Percentiles rank a stretch among this genome's conserved stretches.
phyloP scores from a whole-genome alignment of 2,888 invertebrate species.

The Caenorhabditis macrosperma region DNA sequence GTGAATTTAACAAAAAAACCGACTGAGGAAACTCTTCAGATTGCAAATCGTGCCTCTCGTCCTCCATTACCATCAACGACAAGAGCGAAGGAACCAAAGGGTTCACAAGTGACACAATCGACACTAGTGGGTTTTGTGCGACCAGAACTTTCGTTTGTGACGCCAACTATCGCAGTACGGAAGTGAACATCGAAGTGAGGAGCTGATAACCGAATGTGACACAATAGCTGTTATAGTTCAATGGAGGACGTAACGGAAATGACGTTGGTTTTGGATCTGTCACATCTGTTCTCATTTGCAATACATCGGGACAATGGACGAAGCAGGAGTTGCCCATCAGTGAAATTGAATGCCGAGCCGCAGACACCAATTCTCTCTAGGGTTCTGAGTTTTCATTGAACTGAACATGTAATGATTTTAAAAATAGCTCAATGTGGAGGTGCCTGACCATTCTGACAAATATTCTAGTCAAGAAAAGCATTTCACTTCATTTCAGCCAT shows the following conservation, averaged over 20 bases:
- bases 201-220: not conserved
- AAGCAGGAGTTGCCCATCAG: conserved; percentile 42
- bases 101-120: conserved; percentile 51
- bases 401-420: too few relatives aligned
- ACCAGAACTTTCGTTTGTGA: conserved; percentile 48
- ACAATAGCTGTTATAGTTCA: conserved; percentile 32
- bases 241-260: conserved; percentile 30
- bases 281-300: conserved; percentile 22
- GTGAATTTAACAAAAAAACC: not conserved
- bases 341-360: conserved; percentile 49
- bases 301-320: conserved; percentile 44
- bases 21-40: conserved; percentile 30
- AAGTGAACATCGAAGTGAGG: conserved; percentile 40
- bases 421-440: too few relatives aligned
- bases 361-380: not conserved
- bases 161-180: conserved; percentile 29
- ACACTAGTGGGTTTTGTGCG: conserved; percentile 41
- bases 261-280: conserved; percentile 15
- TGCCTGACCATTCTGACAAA: too few relatives aligned
- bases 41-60: conserved; percentile 16
- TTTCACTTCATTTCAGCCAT: not conserved
- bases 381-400: not conserved
- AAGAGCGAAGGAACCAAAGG: conserved; percentile 44
- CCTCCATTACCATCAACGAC: conserved; percentile 3
- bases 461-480: too few relatives aligned